Conservation (phyloP, 2,797 vertebrate genomes). For the Onychomys torridus region DNA sequence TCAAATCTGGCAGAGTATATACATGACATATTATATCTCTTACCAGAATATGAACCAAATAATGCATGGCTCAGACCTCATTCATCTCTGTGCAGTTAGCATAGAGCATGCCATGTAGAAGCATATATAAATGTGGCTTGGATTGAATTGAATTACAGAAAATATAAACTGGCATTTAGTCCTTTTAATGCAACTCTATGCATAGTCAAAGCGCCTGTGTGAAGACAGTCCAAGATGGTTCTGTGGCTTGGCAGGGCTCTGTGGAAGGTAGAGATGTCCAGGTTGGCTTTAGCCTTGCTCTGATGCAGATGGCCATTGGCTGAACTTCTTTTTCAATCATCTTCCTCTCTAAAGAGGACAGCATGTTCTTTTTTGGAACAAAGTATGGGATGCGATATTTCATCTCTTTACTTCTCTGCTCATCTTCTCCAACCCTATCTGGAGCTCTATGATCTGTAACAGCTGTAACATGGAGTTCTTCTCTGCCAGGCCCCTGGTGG, state of each 20-base stretch:
- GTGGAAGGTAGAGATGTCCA: background rate
- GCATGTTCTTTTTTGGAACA: slow-evolving; percentile 58
- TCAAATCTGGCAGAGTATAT: background rate
- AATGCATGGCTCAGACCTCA: background rate
- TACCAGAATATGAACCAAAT: background rate
- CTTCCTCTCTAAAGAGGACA: slow-evolving; percentile 53
- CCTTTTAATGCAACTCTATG: background rate
- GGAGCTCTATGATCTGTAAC: slow-evolving; percentile 25
- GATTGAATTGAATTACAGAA: background rate
- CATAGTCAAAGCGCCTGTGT: background rate
- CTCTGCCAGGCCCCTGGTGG: background rate
- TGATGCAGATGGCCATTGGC: slow-evolving; percentile 55
- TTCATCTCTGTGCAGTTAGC: background rate
- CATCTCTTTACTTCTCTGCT: slow-evolving; percentile 56
- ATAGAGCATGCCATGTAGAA: background rate
- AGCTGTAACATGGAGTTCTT: slow-evolving; percentile 5
- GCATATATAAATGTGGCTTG: slow-evolving; percentile 46
- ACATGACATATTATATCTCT: background rate
- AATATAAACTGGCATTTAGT: background rate
- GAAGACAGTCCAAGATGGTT: slow-evolving; percentile 6
- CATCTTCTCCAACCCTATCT: slow-evolving; percentile 50
- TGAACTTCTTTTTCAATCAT: slow-evolving; percentile 55
- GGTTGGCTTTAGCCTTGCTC: slow-evolving; percentile 4
- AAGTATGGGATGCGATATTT: slow-evolving; percentile 29
- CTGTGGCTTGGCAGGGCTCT: slow-evolving; percentile 56